Evolutionary conservation across 2,113 vertebrate genomes (phyloP).

Genomic region (Rhinolophus sinicus): DNA sequence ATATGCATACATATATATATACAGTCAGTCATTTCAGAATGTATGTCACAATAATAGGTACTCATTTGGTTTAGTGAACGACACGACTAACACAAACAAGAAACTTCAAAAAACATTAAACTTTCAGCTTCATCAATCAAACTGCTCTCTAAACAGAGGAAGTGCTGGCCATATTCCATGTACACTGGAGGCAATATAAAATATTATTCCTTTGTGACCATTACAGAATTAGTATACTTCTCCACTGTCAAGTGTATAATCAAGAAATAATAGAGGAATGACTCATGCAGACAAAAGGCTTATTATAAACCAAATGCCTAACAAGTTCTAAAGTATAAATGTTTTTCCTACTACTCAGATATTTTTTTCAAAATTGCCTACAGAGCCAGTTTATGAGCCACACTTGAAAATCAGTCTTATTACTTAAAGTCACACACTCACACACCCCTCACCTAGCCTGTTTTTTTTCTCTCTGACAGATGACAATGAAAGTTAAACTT

Average conservation of each 20-base stretch:
- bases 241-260: neutral
- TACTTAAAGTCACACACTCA: neutral
- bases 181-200: neutral
- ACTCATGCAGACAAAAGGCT: neutral
- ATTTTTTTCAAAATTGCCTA: neutral
- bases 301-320: conserved; percentile 38
- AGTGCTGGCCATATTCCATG: neutral
- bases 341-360: neutral
- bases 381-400: neutral
- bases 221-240: neutral
- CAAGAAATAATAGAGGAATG: conserved; percentile 31
- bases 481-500: neutral
- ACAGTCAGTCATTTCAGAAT: neutral
- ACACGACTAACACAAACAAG: neutral
- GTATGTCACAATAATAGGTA: neutral
- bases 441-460: neutral
- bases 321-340: conserved; percentile 6
- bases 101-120: conserved; percentile 4
- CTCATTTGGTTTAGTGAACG: neutral
- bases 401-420: conserved; percentile 12
- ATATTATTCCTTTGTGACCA: neutral
- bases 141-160: neutral
- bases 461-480: neutral
- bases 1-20: neutral
- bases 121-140: neutral